Percentiles rank a stretch among this genome's conserved stretches.
phyloP scores from a whole-genome alignment of 1,140 invertebrate species.

The Orussus abietinus region DNA sequence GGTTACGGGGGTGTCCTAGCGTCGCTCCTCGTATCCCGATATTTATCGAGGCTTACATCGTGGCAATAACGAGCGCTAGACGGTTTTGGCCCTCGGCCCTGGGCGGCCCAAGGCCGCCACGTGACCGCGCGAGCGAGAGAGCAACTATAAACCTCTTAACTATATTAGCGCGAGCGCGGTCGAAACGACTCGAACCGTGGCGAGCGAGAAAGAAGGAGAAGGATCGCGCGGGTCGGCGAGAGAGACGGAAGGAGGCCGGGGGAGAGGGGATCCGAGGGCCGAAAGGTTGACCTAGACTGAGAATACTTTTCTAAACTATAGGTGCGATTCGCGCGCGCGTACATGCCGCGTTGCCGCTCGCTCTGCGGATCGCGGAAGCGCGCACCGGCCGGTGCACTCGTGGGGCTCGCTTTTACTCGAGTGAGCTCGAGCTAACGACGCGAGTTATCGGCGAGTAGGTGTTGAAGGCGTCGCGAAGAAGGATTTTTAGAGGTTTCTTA shows the following conservation, averaged over 20 bases:
- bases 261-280: not conserved
- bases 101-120: conserved; percentile 38
- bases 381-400: no score
- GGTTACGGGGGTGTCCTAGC: conserved; percentile 30
- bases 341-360: not conserved
- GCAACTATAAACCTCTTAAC: conserved; percentile 24
- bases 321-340: conserved; percentile 25
- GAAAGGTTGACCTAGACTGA: conserved; percentile 48
- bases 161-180: conserved; percentile 22
- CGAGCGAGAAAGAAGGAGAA: not conserved
- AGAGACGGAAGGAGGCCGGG: conserved; percentile 12
- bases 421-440: no score
- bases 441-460: no score
- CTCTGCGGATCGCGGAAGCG: no score
- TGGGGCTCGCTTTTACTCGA: no score
- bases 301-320: conserved; percentile 48
- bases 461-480: no score
- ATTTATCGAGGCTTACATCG: conserved; percentile 25
- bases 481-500: no score
- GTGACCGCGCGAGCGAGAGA: conserved; percentile 22
- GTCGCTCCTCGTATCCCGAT: conserved; percentile 18
- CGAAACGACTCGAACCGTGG: not conserved
- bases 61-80: conserved; percentile 25
- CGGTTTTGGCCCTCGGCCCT: conserved; percentile 43
- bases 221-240: no score